phyloP scores from a whole-genome alignment of 2,113 vertebrate genomes.

The Strix uralensis region DNA sequence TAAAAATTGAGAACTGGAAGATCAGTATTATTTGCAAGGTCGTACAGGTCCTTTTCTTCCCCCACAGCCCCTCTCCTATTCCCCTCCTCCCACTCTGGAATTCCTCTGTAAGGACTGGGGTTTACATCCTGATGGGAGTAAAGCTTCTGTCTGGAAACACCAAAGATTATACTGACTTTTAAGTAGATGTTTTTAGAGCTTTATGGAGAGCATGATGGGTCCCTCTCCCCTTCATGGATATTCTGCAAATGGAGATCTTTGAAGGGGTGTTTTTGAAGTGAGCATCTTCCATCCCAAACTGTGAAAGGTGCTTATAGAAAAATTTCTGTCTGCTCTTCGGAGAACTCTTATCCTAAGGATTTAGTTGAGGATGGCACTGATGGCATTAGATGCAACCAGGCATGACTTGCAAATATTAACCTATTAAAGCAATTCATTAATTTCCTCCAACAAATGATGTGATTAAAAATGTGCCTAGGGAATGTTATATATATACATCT shows the following conservation, averaged over 20 bases:
- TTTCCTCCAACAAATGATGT: not conserved
- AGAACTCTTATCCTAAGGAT: not conserved
- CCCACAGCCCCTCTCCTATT: not conserved
- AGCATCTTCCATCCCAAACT: not conserved
- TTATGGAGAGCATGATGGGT: not conserved
- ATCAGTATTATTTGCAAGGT: not conserved
- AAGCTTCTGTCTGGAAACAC: not conserved
- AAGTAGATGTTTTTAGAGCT: not conserved
- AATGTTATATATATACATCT: not conserved
- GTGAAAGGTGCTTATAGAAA: not conserved
- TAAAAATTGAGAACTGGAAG: not conserved
- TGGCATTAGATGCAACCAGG: not conserved
- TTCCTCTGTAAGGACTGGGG: not conserved
- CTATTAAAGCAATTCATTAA: not conserved
- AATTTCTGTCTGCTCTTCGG: not conserved
- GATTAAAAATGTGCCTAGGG: not conserved
- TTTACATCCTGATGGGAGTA: not conserved
- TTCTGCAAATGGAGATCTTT: not conserved
- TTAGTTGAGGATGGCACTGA: not conserved
- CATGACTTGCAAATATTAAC: constrained; percentile 18
- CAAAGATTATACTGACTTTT: not conserved
- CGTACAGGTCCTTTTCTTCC: not conserved
- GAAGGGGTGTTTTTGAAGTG: not conserved
- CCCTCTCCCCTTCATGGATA: not conserved
- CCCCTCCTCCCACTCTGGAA: not conserved